Conservation (phyloP, 2,888 invertebrate species). For the Phortica okadai region DNA sequence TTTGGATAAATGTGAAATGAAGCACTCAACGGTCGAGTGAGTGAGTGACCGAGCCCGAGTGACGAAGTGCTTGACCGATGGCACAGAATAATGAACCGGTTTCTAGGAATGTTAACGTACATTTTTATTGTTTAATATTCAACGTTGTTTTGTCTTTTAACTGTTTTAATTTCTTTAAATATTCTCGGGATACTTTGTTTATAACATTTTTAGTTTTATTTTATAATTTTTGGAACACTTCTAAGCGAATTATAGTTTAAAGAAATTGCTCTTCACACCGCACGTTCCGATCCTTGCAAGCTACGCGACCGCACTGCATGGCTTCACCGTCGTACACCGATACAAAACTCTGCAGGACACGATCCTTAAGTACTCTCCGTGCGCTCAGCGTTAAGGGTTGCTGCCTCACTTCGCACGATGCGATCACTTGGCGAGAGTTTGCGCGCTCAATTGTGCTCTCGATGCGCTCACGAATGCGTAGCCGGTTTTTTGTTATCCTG, state of each 20-base stretch:
- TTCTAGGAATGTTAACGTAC: not conserved
- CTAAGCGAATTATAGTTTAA: not conserved
- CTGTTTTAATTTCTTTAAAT: not conserved
- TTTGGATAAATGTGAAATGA: not conserved
- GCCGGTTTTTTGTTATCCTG: slow-evolving; percentile 61
- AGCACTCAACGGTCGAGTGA: slow-evolving; percentile 1
- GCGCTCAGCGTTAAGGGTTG: slow-evolving; percentile 11
- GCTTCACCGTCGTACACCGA: slow-evolving; percentile 49
- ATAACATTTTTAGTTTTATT: not conserved
- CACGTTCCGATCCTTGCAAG: slow-evolving; percentile 59
- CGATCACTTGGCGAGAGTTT: slow-evolving; percentile 23
- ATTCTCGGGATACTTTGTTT: not conserved
- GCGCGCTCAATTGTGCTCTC: slow-evolving; percentile 36
- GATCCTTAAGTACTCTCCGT: slow-evolving; percentile 63
- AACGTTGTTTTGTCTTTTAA: not conserved
- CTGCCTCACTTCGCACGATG: not conserved
- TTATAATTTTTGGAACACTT: not conserved
- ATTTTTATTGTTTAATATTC: not conserved
- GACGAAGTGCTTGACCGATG: slow-evolving; percentile 7
- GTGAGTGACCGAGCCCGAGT: not conserved
- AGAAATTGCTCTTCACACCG: not conserved
- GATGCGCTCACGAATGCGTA: slow-evolving; percentile 37
- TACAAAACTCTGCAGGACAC: slow-evolving; percentile 60
- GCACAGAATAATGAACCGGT: slow-evolving; percentile 28
- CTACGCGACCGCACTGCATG: slow-evolving; percentile 67